A percentile compares a stretch with the other conserved stretches of the same genome.
Conservation (phyloP, 1,140 invertebrate species). For the Drosophila setifemur region DNA sequence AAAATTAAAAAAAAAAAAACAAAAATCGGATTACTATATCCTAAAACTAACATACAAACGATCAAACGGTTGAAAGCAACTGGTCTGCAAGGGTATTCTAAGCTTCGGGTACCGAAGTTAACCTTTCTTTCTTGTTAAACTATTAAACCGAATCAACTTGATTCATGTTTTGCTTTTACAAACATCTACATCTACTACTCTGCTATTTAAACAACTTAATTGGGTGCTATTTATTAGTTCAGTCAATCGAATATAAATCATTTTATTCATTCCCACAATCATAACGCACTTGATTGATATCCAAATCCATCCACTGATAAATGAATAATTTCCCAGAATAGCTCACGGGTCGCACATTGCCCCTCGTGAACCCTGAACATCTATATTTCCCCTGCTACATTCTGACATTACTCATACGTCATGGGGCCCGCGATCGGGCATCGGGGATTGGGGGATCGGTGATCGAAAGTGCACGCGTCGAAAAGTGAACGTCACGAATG, state of each 20-base stretch:
- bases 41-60: too few species aligned
- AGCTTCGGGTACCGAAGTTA: too few species aligned
- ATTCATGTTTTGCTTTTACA: not conserved
- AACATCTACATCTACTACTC: not conserved
- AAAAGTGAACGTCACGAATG: constrained; percentile 24
- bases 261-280: too few species aligned
- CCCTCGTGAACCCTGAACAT: constrained; percentile 2
- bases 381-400: not conserved
- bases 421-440: constrained; percentile 8
- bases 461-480: constrained; percentile 25
- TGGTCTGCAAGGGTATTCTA: too few species aligned
- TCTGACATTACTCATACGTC: constrained; percentile 37
- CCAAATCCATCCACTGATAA: not conserved
- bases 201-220: not conserved
- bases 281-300: not conserved
- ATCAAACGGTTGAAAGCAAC: too few species aligned
- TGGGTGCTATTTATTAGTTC: too few species aligned
- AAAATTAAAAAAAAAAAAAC: too few species aligned
- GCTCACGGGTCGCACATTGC: not conserved
- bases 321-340: constrained; percentile 9
- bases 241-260: too few species aligned
- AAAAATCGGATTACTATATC: too few species aligned
- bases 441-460: constrained; percentile 6
- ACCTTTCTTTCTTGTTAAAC: too few species aligned
- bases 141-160: too few species aligned